A percentile compares a stretch with the other conserved stretches of the same genome.
These are phyloP conservation scores for Callinectes sapidus DNA, from an alignment of 2,888 invertebrate species.

Conservation along the genomic window DNA sequence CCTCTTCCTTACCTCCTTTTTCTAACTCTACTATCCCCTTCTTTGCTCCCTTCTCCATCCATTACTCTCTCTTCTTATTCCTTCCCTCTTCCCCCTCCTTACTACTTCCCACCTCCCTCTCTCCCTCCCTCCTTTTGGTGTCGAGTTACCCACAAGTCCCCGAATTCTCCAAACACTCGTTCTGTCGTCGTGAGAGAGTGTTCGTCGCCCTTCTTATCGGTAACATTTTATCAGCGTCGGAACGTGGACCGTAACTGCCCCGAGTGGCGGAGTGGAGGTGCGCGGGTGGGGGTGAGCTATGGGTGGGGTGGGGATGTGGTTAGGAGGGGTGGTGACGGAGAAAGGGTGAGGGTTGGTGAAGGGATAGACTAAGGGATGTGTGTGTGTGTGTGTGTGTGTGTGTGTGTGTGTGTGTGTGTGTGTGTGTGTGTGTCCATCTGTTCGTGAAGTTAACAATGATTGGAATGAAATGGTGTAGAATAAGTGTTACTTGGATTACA, in stretches of 20 bases:
- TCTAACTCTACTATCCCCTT: not conserved
- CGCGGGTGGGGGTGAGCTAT: not conserved
- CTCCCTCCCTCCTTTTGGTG: not conserved
- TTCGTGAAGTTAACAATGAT: not conserved
- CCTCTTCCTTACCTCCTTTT: not conserved
- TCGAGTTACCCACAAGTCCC: slow-evolving; percentile 21
- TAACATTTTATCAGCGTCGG: slow-evolving; percentile 5
- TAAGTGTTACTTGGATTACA: not conserved
- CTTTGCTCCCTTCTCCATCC: not conserved
- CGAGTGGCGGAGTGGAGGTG: not conserved
- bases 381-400: not conserved
- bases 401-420: slow-evolving; percentile 2
- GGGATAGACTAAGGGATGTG: not conserved
- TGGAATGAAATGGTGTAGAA: not conserved
- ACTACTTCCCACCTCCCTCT: not conserved
- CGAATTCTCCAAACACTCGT: slow-evolving; percentile 9
- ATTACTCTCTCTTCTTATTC: not conserved
- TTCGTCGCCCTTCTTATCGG: slow-evolving; percentile 2
- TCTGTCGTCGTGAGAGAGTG: slow-evolving; percentile 14
- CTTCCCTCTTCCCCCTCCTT: not conserved
- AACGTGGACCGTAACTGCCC: not conserved
- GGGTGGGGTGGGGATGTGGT: not conserved
- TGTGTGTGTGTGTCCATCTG: not conserved
- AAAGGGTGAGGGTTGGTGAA: not conserved
- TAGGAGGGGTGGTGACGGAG: not conserved